Evolutionary conservation across 2,113 vertebrate species (phyloP).

Genomic region (Butastur rufipennis): DNA sequence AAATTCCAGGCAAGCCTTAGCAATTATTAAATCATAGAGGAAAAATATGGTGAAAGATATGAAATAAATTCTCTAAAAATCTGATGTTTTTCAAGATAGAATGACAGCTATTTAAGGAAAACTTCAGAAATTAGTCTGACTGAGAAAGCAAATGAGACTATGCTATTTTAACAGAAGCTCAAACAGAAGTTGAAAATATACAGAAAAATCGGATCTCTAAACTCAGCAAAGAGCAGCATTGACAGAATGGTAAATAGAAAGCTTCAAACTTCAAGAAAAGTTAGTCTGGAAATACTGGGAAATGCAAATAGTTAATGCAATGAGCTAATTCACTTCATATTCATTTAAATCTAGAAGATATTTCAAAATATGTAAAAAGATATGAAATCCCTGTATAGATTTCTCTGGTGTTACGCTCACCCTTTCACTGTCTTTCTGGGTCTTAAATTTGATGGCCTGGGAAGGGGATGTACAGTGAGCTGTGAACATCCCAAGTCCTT

Average conservation of each 20-base stretch:
- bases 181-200: background rate
- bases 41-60: background rate
- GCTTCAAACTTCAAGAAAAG: background rate
- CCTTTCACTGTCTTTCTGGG: background rate
- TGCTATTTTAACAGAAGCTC: background rate
- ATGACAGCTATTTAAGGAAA: background rate
- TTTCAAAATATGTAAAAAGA: background rate
- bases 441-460: background rate
- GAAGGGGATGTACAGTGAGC: background rate
- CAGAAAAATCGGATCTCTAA: background rate
- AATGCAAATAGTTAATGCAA: background rate
- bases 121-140: background rate
- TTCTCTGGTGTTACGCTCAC: background rate
- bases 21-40: background rate
- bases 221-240: background rate
- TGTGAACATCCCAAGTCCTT: background rate
- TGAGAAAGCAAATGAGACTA: background rate
- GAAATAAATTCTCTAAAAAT: background rate
- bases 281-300: background rate
- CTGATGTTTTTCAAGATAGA: background rate
- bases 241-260: background rate
- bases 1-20: background rate
- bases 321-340: background rate
- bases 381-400: background rate
- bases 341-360: background rate